Percentiles rank a stretch among this genome's conserved stretches.
These are phyloP conservation scores for Lepidothrix coronata DNA, from an alignment of 2,113 vertebrate genomes.

Conservation along the genomic window DNA sequence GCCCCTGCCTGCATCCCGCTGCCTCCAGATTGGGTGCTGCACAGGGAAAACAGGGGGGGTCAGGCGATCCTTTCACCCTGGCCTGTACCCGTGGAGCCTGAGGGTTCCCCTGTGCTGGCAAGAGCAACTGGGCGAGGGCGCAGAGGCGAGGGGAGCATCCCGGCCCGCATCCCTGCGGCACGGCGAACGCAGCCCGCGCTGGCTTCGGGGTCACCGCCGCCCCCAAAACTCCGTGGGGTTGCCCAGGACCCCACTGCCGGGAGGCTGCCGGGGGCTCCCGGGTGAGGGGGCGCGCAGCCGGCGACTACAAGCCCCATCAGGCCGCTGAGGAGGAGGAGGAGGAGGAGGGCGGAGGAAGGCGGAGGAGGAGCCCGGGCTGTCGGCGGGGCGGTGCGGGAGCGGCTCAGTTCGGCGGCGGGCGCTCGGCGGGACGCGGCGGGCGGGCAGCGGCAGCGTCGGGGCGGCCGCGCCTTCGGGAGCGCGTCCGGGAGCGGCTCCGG, in stretches of 20 bases:
- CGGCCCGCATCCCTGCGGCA: neutral
- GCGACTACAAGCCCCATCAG: conserved; percentile 51
- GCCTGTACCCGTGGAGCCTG: rapidly evolving
- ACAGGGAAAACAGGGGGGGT: rapidly evolving
- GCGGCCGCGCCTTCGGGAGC: too few species aligned
- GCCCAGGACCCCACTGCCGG: neutral
- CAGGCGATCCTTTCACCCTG: rapidly evolving
- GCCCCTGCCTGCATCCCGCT: neutral
- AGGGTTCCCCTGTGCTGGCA: neutral
- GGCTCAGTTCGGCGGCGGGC: conserved; percentile 5
- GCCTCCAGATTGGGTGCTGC: rapidly evolving
- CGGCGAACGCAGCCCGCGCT: neutral
- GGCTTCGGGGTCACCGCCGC: neutral
- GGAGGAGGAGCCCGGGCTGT: neutral
- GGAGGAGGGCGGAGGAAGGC: neutral
- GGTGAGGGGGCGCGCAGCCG: neutral
- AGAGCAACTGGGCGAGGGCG: neutral
- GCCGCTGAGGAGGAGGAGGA: neutral
- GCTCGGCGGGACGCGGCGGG: neutral
- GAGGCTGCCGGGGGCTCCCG: neutral
- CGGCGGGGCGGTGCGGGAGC: conserved; percentile 1
- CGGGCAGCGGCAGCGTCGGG: neutral
- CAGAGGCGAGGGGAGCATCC: neutral
- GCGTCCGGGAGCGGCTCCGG: too few species aligned
- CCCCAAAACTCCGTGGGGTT: neutral